Percentiles rank a stretch among this genome's conserved stretches.
Conservation (phyloP, 2,113 vertebrate genomes). For the Galemys pyrenaicus region DNA sequence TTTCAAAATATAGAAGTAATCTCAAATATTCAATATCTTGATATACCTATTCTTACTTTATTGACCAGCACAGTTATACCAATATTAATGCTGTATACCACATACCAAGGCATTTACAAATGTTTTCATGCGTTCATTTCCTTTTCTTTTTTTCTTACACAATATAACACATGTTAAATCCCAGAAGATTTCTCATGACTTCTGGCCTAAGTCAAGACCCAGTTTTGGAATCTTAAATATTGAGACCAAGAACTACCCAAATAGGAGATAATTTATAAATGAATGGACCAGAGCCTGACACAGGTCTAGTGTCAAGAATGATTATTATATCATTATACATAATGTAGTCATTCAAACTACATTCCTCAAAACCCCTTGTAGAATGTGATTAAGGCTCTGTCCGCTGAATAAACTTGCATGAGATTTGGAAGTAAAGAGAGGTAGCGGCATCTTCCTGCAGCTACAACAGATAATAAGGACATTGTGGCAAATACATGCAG, state of each 20-base stretch:
- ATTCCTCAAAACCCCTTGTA: not conserved
- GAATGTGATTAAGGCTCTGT: not conserved
- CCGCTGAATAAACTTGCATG: not conserved
- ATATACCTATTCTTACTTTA: not conserved
- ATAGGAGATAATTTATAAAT: conserved; percentile 27
- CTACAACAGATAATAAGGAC: not conserved
- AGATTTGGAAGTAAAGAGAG: not conserved
- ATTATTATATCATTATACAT: not conserved
- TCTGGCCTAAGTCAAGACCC: conserved; percentile 28
- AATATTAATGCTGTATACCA: not conserved
- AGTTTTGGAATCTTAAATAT: not conserved
- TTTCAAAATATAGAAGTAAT: conserved; percentile 26
- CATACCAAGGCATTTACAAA: not conserved
- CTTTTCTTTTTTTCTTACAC: conserved; percentile 49
- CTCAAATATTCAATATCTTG: not conserved
- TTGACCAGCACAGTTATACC: not conserved
- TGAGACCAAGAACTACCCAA: not conserved
- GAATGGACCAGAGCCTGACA: not conserved
- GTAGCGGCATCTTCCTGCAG: not conserved
- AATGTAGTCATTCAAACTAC: not conserved
- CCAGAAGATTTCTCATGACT: conserved; percentile 1
- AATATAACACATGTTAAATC: not conserved
- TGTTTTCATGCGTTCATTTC: not conserved
- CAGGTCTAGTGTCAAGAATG: not conserved
- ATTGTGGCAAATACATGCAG: not conserved